Conservation (phyloP, 2,113 vertebrate genomes). For the Ginglymostoma cirratum region DNA sequence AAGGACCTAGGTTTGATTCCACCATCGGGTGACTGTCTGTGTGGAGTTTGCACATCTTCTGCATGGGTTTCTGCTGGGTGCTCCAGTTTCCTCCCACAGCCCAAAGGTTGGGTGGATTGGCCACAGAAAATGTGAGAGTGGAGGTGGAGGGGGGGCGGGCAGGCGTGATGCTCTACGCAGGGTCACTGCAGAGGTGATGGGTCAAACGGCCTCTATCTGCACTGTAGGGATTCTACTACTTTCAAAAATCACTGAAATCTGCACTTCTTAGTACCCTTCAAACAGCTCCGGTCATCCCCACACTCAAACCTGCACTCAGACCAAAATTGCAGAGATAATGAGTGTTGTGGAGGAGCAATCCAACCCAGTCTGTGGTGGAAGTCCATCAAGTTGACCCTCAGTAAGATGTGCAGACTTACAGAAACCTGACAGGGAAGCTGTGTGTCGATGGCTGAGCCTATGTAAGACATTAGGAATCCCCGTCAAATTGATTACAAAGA, state of each 20-base stretch:
- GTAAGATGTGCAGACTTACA: not conserved
- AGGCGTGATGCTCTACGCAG: no score
- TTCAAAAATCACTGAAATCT: not conserved
- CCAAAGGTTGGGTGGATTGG: no score
- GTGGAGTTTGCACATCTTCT: no score
- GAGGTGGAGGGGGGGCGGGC: no score
- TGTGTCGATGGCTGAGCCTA: not conserved
- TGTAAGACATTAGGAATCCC: not conserved
- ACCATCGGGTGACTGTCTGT: no score
- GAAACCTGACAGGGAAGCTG: not conserved
- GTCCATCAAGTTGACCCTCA: not conserved
- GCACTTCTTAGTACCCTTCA: not conserved
- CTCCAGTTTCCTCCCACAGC: no score
- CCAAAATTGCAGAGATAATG: not conserved
- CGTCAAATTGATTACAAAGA: not conserved
- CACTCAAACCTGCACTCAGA: not conserved
- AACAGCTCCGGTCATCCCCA: not conserved
- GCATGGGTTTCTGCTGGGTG: no score
- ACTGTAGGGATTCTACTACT: no score
- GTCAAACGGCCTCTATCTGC: no score
- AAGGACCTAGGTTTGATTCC: no score
- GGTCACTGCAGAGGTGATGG: no score
- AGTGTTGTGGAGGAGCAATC: not conserved
- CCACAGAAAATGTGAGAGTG: no score
- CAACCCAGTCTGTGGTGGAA: not conserved